Evolutionary conservation across 2,113 vertebrate genomes (phyloP).

Genomic region (Nothobranchius kuhntae): DNA sequence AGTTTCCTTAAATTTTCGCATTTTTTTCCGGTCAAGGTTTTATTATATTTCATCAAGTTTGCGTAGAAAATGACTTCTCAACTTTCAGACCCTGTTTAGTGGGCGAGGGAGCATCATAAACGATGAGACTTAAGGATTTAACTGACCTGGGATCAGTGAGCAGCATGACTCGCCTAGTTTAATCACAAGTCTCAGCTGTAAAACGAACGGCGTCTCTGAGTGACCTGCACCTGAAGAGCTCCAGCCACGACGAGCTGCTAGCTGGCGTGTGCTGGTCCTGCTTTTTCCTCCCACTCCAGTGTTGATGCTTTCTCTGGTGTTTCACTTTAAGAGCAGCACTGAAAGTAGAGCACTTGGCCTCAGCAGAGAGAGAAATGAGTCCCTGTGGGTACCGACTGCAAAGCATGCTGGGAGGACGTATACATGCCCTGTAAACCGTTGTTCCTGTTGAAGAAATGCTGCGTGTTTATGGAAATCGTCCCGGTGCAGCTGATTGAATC

Average conservation of each 20-base stretch:
- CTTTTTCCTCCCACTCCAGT: background rate
- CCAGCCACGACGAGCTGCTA: background rate
- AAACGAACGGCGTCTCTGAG: no score
- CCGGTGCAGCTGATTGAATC: background rate
- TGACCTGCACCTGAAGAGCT: no score
- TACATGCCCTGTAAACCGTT: slow-evolving; percentile 60
- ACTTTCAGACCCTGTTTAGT: no score
- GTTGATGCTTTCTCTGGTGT: background rate
- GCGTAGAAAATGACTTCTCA: no score
- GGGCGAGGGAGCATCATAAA: no score
- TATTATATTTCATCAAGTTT: no score
- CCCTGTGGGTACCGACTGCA: slow-evolving; percentile 61
- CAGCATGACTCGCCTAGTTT: no score
- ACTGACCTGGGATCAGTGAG: no score
- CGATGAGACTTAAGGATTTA: no score
- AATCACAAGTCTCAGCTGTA: no score
- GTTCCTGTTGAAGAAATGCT: background rate
- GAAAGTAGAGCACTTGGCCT: slow-evolving; percentile 72
- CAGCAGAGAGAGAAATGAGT: slow-evolving; percentile 41
- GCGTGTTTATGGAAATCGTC: background rate
- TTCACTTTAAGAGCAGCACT: slow-evolving; percentile 57
- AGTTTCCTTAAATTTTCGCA: no score
- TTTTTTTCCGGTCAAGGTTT: no score
- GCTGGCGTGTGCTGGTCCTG: background rate
- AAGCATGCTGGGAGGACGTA: slow-evolving; percentile 66